Conservation (phyloP, 2,797 vertebrate species). For the Sebastes ruberrimus region DNA sequence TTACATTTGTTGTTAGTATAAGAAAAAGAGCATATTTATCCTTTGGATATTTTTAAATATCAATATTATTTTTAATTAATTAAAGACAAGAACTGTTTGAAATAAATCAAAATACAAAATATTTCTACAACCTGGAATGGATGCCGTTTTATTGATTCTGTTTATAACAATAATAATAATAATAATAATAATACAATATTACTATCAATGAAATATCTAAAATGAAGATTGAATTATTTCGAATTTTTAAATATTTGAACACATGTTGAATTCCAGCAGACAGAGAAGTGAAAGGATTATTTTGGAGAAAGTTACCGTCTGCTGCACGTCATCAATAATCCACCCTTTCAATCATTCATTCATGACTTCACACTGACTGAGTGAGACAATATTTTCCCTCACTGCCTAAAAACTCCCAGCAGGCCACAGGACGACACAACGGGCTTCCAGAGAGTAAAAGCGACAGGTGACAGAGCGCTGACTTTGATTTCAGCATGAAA, state of each 20-base stretch:
- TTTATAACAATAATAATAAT: background rate
- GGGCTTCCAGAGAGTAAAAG: background rate
- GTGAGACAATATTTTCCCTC: background rate
- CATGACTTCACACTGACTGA: background rate
- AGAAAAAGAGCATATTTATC: background rate
- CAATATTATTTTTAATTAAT: background rate
- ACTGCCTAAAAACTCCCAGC: background rate
- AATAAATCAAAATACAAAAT: background rate
- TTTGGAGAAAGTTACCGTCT: background rate
- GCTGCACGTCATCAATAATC: background rate
- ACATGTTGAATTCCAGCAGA: background rate
- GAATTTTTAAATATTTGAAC: background rate
- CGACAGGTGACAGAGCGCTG: background rate
- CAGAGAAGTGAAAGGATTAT: background rate
- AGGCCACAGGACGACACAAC: background rate
- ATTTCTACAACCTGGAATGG: background rate
- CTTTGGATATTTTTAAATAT: background rate
- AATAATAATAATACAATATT: background rate
- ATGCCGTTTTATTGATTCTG: background rate
- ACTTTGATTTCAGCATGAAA: background rate
- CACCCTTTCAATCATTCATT: background rate
- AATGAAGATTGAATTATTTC: background rate
- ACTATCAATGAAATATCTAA: background rate
- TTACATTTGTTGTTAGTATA: background rate
- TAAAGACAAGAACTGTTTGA: background rate